Percentiles rank a stretch among this genome's conserved stretches.
phyloP scores from a whole-genome alignment of 1,140 invertebrate genomes.

The Papilio polytes region DNA sequence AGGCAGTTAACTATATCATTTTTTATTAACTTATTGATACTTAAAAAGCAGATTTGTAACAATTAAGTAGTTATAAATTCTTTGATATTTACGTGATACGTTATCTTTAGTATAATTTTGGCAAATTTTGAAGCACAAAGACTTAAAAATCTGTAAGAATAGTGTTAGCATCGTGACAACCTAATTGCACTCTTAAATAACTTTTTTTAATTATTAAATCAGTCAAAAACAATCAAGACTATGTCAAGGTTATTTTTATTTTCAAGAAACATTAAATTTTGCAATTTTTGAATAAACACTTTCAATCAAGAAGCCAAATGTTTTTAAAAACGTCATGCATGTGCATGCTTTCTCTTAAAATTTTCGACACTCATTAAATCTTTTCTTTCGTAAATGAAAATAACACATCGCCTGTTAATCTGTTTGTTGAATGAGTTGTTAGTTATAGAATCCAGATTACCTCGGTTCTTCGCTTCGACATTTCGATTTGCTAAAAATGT shows the following conservation, averaged over 20 bases:
- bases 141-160: no score
- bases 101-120: no score
- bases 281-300: background rate
- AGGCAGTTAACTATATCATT: background rate
- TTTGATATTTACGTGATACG: no score
- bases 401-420: background rate
- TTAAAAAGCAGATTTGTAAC: no score
- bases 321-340: constrained; percentile 37
- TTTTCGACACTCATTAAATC: constrained; percentile 22
- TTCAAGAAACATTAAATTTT: background rate
- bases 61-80: no score
- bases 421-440: constrained; percentile 24
- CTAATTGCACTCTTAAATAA: no score
- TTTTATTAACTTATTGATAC: no score
- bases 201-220: no score
- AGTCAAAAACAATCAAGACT: no score
- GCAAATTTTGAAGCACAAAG: no score
- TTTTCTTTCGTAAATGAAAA: constrained; percentile 19
- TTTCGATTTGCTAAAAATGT: background rate
- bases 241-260: no score
- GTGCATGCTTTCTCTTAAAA: constrained; percentile 19
- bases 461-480: constrained; percentile 2
- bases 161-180: no score
- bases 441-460: constrained; percentile 30
- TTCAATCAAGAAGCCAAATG: constrained; percentile 9